A percentile compares a stretch with the other conserved stretches of the same genome.
These are phyloP conservation scores for Lagorchestes hirsutus DNA, from an alignment of 2,797 vertebrate species.

Conservation along the genomic window DNA sequence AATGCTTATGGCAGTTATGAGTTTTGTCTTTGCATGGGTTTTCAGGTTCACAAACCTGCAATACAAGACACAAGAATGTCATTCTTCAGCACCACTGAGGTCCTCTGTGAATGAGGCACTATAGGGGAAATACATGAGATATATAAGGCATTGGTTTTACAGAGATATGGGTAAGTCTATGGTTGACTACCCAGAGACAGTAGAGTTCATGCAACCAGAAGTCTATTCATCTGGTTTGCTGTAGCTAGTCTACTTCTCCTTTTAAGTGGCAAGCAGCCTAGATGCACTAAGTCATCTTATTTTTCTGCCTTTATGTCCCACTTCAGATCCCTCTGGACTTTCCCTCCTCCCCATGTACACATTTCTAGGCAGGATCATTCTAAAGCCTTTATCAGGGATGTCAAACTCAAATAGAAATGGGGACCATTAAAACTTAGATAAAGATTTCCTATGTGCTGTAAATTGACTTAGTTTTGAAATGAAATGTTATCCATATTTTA, in stretches of 20 bases:
- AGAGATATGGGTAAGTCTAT: not conserved
- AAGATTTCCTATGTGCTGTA: not conserved
- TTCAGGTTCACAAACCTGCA: conserved; percentile 95
- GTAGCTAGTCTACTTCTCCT: not conserved
- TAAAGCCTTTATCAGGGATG: not conserved
- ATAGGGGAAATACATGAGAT: not conserved
- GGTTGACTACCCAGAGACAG: not conserved
- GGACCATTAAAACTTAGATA: not conserved
- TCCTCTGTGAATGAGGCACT: not conserved
- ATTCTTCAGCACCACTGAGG: not conserved
- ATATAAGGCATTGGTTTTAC: not conserved
- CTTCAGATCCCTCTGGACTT: not conserved
- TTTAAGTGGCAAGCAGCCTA: not conserved
- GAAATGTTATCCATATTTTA: not conserved
- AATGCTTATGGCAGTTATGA: conserved; percentile 94
- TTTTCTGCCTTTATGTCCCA: not conserved
- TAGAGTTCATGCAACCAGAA: accelerated
- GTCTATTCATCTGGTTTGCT: accelerated
- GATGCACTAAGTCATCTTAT: not conserved
- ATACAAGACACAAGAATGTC: not conserved
- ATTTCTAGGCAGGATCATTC: not conserved
- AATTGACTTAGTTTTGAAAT: not conserved
- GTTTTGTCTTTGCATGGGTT: conserved; percentile 97
- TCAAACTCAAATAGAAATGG: not conserved
- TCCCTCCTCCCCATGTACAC: not conserved